Evolutionary conservation across 2,888 invertebrate species (phyloP), one percentile per base, ranked within the genome.

Genomic region (Trissoscelio sp.): DNA sequence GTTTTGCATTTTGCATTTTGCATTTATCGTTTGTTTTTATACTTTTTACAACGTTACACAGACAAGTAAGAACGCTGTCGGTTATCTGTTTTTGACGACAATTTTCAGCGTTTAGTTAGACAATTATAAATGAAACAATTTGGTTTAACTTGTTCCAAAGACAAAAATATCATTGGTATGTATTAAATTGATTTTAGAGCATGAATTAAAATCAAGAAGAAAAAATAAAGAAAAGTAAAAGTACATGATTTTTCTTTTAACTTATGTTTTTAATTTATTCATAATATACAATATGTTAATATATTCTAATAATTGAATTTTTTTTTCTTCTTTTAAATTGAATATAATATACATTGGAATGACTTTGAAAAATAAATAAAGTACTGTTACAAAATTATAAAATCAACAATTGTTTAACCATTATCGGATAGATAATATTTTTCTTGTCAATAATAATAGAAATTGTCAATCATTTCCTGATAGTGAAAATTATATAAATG

Each of bases 21-120:
- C 58, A 58, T 60, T 48, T 55, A 58, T 34, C 58, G 37, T 51
- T 72, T 58, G 44, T 42, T 46, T 69, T 55, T 53, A 53, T 53
- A 67, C 31, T 42, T 24, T 39, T 53, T 64, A 48, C 46, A 34
- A 31, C 0, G 1, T 44, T 14, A 14, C 7, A 42, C 18, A 46
- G 3, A n/a, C n/a, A 7, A 11, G 18, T 46, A 31, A 0, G 9
- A 24, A 28, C 34, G 28, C 1, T 46, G 12, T 22, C 22, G 22
- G 14, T 28, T 53, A 28, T 28, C 28, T 18, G n/a, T 31, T 34
- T 55, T 55, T 11, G 14, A 53, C 14, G 22, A 12, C n/a, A 22
- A 28, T 53, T 24, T 48, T 24, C 12, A 53, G 7, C 9, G 7
- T 9, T 7, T 48, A 48, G 3, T 48, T 37, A 37, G 37, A 20